phyloP scores from a whole-genome alignment of 2,797 vertebrate species.

The Micrastur ruficollis region DNA sequence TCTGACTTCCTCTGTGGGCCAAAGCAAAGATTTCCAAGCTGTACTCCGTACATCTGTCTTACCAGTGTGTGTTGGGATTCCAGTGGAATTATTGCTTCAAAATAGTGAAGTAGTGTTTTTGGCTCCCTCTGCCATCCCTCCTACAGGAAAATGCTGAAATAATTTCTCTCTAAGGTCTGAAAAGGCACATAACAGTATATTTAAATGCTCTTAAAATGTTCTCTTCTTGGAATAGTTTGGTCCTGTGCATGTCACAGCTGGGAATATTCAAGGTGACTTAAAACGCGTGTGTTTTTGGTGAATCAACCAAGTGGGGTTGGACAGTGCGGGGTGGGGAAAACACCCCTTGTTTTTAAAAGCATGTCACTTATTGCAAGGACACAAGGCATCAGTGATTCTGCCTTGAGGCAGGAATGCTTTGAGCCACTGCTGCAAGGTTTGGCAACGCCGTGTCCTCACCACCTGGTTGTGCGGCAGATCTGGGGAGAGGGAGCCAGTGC shows the following conservation, averaged over 20 bases:
- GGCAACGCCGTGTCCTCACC: rapidly evolving
- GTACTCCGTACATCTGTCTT: background rate
- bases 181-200: background rate
- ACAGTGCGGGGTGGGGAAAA: rapidly evolving
- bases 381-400: background rate
- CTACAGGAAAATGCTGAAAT: background rate
- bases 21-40: background rate
- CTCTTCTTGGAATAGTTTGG: background rate
- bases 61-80: background rate
- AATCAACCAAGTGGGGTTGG: background rate
- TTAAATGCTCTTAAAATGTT: background rate
- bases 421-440: background rate
- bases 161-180: background rate
- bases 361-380: background rate
- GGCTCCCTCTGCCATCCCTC: background rate
- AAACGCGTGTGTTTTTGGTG: background rate
- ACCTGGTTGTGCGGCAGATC: background rate
- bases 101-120: background rate
- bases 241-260: background rate
- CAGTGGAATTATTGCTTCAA: background rate
- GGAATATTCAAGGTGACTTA: background rate
- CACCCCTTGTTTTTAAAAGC: background rate
- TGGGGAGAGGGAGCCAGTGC: background rate
- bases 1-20: background rate
- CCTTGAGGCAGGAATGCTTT: rapidly evolving